phyloP scores from a whole-genome alignment of 2,113 vertebrate species.

The Herpetotheres cachinnans region DNA sequence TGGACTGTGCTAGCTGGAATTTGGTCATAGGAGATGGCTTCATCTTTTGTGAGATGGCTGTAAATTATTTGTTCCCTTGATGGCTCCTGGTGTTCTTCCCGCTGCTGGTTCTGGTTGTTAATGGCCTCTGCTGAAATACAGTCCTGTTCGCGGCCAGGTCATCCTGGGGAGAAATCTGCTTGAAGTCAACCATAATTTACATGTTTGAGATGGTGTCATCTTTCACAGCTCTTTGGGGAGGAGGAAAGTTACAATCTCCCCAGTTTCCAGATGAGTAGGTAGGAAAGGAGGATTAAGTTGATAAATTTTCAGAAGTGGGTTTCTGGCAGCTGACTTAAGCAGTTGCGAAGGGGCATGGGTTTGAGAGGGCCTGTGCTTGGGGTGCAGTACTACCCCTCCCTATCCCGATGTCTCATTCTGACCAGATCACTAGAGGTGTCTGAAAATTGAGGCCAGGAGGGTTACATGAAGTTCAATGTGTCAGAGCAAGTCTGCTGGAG shows the following conservation, averaged over 20 bases:
- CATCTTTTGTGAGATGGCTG: background rate
- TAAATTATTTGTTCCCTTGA: background rate
- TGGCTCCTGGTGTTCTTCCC: background rate
- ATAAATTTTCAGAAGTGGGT: background rate
- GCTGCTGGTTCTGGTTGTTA: background rate
- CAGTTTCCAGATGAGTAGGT: background rate
- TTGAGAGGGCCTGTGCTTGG: background rate
- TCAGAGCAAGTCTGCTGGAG: background rate
- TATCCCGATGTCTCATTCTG: background rate
- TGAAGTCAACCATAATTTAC: background rate
- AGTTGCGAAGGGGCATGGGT: fast-evolving
- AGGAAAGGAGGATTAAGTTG: background rate
- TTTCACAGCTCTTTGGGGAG: background rate
- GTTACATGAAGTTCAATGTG: background rate
- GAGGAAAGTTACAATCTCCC: background rate
- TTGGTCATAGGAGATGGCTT: background rate
- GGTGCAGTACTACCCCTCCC: background rate
- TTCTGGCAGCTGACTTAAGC: background rate
- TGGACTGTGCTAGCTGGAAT: background rate
- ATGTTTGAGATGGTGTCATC: background rate
- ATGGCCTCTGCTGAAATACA: background rate
- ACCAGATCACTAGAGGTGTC: background rate
- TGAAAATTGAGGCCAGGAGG: background rate
- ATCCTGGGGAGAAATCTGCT: background rate
- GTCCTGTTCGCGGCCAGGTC: background rate